Evolutionary conservation across 2,113 vertebrate species (phyloP).

Genomic region (Stomatorhinus ivindoensis): DNA sequence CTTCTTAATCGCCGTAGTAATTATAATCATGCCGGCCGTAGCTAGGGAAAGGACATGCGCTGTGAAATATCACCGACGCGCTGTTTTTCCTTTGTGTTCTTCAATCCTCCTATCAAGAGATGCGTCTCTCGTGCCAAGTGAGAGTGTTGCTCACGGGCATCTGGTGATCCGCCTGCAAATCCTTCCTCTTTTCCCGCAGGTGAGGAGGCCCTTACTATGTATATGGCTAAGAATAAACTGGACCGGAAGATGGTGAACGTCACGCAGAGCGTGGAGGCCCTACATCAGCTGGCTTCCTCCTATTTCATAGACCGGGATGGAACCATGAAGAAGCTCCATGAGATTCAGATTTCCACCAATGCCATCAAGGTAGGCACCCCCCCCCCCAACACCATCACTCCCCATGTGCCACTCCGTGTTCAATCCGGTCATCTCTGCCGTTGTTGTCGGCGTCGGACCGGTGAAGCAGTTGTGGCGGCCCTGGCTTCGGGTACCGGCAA

Average conservation of each 20-base stretch:
- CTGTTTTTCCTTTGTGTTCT: neutral
- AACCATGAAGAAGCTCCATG: conserved; percentile 95
- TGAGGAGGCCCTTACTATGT: conserved; percentile 97
- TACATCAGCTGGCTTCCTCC: conserved; percentile 95
- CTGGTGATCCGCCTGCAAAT: neutral
- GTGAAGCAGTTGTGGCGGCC: conserved; percentile 55
- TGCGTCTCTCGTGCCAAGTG: neutral
- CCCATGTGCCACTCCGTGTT: conserved; percentile 11
- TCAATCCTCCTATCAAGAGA: neutral
- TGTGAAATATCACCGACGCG: neutral
- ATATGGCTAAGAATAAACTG: conserved; percentile 93
- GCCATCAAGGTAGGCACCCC: conserved; percentile 82
- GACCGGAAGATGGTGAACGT: conserved; percentile 87
- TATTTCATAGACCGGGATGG: conserved; percentile 98
- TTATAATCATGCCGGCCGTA: neutral
- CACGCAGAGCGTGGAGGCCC: conserved; percentile 88
- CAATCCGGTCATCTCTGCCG: conserved; percentile 42
- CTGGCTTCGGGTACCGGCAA: conserved; percentile 38
- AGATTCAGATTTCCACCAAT: conserved; percentile 97
- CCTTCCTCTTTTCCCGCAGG: conserved; percentile 58
- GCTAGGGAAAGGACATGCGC: neutral
- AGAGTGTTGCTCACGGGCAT: neutral
- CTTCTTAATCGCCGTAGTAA: neutral
- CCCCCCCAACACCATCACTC: too few species aligned
- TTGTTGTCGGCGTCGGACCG: conserved; percentile 54